phyloP scores from a whole-genome alignment of 2,113 vertebrate species.

The Urocolius indicus region DNA sequence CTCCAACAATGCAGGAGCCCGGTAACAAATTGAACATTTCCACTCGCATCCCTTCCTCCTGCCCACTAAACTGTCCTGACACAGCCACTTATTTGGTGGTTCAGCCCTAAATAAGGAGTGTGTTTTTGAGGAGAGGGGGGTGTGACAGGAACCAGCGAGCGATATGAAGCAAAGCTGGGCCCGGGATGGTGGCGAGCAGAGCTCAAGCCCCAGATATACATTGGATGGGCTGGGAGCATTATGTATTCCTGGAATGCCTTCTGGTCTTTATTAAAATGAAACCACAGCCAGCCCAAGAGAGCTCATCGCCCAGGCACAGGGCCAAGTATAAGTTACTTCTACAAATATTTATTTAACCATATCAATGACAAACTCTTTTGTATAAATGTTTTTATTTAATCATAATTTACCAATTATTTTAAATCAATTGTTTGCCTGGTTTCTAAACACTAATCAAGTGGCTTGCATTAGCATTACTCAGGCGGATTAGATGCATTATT shows the following conservation, averaged over 20 bases:
- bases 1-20: fast-evolving
- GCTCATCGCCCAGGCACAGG: conserved; percentile 62
- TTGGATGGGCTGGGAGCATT: conserved; percentile 52
- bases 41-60: not conserved
- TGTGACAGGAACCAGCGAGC: not conserved
- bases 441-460: conserved; percentile 79
- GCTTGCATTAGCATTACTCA: conserved; percentile 73
- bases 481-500: conserved; percentile 72
- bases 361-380: conserved; percentile 77
- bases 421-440: conserved; percentile 77
- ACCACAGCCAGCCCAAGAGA: conserved; percentile 71
- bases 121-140: not conserved
- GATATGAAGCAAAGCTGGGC: not conserved
- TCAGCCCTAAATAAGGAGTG: not conserved
- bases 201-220: conserved; percentile 42
- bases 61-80: not conserved
- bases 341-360: conserved; percentile 80
- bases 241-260: conserved; percentile 69
- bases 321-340: conserved; percentile 76
- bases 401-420: conserved; percentile 80
- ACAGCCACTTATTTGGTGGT: not conserved
- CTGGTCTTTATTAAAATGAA: conserved; percentile 78
- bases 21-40: not conserved
- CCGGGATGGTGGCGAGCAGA: not conserved
- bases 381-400: conserved; percentile 79